Conservation (phyloP, 1,140 invertebrate genomes). For the Drosophila pectinifera region DNA sequence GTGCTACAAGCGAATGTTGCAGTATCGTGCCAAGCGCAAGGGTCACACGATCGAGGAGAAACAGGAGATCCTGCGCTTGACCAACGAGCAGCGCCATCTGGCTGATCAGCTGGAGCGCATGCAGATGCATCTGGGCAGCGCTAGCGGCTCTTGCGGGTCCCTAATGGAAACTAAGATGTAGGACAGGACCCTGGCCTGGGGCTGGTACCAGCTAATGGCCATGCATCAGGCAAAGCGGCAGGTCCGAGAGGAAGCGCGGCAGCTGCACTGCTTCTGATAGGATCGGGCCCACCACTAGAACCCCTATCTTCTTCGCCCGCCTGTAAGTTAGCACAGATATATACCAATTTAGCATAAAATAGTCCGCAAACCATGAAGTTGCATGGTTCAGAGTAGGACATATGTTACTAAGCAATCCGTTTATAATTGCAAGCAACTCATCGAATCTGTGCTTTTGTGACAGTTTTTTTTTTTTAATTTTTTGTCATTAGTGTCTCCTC, state of each 20-base stretch:
- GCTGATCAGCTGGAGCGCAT: constrained; percentile 86
- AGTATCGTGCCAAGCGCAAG: constrained; percentile 92
- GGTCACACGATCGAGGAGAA: constrained; percentile 92
- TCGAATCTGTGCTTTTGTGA: no score
- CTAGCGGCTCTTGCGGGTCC: constrained; percentile 7
- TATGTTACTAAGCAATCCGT: not conserved
- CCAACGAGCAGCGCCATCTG: constrained; percentile 87
- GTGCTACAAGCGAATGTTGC: constrained; percentile 91
- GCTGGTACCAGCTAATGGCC: constrained; percentile 72
- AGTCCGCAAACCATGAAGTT: not conserved
- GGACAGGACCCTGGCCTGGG: constrained; percentile 76
- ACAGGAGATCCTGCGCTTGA: constrained; percentile 90
- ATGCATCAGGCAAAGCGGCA: constrained; percentile 71
- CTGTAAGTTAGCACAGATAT: constrained; percentile 47
- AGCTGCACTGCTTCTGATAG: constrained; percentile 55
- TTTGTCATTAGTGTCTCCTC: not conserved
- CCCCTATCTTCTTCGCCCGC: constrained; percentile 14
- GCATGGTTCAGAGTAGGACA: not conserved
- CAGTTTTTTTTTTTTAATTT: not conserved
- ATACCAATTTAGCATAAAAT: not conserved
- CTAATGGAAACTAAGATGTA: constrained; percentile 57
- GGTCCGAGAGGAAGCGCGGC: constrained; percentile 45
- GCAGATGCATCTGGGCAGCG: constrained; percentile 42
- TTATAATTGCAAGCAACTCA: not conserved
- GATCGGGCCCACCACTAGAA: not conserved